These are phyloP conservation scores for Temnothorax unifasciatus DNA, from an alignment of 2,888 invertebrate genomes.

Conservation along the genomic window DNA sequence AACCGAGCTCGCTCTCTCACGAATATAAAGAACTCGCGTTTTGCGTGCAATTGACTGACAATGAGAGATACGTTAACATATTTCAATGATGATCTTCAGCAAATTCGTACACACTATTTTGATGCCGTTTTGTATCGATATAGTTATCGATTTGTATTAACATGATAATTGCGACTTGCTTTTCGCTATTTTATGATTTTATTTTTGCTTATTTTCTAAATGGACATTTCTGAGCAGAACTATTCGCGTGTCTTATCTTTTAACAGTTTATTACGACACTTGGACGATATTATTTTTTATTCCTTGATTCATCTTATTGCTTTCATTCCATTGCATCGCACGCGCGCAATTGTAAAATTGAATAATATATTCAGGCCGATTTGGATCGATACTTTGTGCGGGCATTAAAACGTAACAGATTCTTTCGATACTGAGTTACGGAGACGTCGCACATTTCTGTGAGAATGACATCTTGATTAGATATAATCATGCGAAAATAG, in stretches of 20 bases:
- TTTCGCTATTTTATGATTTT: not conserved
- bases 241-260: not conserved
- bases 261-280: not conserved
- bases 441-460: not conserved
- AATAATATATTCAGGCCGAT: not conserved
- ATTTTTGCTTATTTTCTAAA: not conserved
- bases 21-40: not conserved
- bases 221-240: not conserved
- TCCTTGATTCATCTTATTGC: not conserved
- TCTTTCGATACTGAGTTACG: not conserved
- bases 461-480: slow-evolving; percentile 2
- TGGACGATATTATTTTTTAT: not conserved
- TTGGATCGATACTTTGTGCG: not conserved
- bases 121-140: not conserved
- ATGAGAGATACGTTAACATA: too few species aligned
- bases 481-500: slow-evolving; percentile 33
- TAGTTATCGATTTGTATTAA: slow-evolving; percentile 3
- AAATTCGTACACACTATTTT: not conserved
- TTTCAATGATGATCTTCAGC: not conserved
- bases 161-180: not conserved
- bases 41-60: not conserved
- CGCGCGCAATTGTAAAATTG: not conserved
- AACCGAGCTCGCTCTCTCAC: not conserved
- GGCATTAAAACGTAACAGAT: not conserved
- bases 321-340: not conserved